These are phyloP conservation scores for Cetonia aurata DNA, from an alignment of 2,888 invertebrate genomes.

Conservation along the genomic window DNA sequence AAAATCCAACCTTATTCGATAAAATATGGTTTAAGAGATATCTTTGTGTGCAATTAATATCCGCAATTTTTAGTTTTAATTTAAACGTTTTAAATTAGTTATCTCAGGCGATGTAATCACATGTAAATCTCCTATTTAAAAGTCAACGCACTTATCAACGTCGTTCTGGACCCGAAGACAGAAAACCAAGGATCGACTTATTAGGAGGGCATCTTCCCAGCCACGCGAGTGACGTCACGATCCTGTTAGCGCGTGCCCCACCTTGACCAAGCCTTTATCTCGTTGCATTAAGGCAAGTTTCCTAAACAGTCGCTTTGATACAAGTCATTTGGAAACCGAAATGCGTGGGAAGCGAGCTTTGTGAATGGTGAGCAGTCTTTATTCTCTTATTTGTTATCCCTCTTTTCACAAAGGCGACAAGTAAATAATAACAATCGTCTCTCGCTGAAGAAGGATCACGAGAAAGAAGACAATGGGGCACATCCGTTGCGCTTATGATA, in stretches of 20 bases:
- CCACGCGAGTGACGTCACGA: conserved; percentile 58
- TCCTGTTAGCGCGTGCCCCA: conserved; percentile 64
- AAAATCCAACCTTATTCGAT: too few species aligned
- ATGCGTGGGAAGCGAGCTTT: conserved; percentile 59
- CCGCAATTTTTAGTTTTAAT: conserved; percentile 19
- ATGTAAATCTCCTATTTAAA: conserved; percentile 40
- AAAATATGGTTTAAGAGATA: too few species aligned
- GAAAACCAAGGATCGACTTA: conserved; percentile 52
- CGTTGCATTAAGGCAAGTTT: conserved; percentile 61
- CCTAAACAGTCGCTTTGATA: conserved; percentile 62
- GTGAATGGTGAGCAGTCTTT: conserved; percentile 57
- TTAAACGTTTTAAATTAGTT: conserved; percentile 37
- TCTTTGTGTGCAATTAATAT: too few species aligned
- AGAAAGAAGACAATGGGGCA: conserved; percentile 37
- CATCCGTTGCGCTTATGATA: conserved; percentile 36
- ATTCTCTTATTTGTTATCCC: conserved; percentile 51
- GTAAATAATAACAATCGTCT: conserved; percentile 45
- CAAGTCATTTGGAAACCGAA: conserved; percentile 58
- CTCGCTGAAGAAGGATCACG: conserved; percentile 42
- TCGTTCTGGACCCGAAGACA: conserved; percentile 50
- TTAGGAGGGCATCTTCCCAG: conserved; percentile 56
- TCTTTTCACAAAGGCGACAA: conserved; percentile 44
- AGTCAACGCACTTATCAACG: conserved; percentile 53
- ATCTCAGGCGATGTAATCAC: conserved; percentile 38
- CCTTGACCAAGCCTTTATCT: conserved; percentile 65